Percentiles rank a stretch among this genome's conserved stretches.
Conservation (phyloP, 2,888 invertebrate species). For the Agriopis aurantiaria region DNA sequence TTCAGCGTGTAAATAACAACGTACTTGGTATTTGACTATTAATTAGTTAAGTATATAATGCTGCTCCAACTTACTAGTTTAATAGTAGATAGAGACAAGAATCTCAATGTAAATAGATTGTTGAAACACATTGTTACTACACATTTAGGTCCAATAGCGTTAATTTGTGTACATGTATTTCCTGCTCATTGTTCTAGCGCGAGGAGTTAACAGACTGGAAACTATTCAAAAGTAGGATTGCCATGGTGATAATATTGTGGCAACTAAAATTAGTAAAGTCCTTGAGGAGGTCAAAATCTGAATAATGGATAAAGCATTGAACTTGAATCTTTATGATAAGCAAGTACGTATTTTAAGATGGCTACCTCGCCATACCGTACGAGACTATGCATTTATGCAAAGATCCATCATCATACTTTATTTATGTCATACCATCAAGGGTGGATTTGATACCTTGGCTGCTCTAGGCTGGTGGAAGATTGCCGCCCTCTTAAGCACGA, state of each 20-base stretch:
- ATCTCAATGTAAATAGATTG: slow-evolving; percentile 1
- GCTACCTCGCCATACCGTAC: no score
- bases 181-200: slow-evolving; percentile 43
- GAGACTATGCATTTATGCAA: no score
- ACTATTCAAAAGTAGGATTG: slow-evolving; percentile 47
- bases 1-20: background rate
- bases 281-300: background rate
- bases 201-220: slow-evolving; percentile 55
- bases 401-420: no score
- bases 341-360: background rate
- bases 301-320: background rate
- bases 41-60: background rate
- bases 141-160: slow-evolving; percentile 7
- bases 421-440: no score
- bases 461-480: no score
- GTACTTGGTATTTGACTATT: background rate
- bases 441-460: no score
- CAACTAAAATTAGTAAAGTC: background rate
- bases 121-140: background rate
- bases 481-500: no score
- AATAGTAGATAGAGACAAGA: background rate
- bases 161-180: slow-evolving; percentile 24
- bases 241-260: background rate
- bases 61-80: background rate
- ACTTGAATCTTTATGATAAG: background rate